phyloP scores from a whole-genome alignment of 1,140 invertebrate genomes.

The Anagrus nilaparvatae region DNA sequence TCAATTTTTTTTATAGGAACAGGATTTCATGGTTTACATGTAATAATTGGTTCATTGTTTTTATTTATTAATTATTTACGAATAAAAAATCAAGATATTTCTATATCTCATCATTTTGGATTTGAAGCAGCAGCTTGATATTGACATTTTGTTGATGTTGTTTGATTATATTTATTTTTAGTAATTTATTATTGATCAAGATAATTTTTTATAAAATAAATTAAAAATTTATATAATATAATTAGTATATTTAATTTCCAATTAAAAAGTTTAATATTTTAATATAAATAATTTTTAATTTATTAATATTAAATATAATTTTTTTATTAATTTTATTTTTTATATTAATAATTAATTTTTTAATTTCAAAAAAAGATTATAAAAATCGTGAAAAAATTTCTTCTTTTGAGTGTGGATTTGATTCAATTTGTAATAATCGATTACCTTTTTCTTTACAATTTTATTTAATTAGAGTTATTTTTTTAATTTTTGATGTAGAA shows the following conservation, averaged over 20 bases:
- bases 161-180: constrained; percentile 61
- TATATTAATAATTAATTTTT: too few species aligned
- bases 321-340: too few species aligned
- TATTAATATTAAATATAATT: too few species aligned
- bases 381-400: too few species aligned
- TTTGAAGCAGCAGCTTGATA: constrained; percentile 63
- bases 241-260: constrained; percentile 31
- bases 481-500: too few species aligned
- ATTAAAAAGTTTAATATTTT: too few species aligned
- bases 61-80: constrained; percentile 46
- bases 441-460: too few species aligned
- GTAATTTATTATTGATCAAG: constrained; percentile 56
- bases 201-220: constrained; percentile 57
- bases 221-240: constrained; percentile 4
- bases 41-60: constrained; percentile 57
- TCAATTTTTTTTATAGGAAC: constrained; percentile 60
- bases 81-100: constrained; percentile 41
- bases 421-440: too few species aligned
- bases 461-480: too few species aligned
- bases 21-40: constrained; percentile 63
- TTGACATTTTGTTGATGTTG: constrained; percentile 65
- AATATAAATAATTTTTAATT: too few species aligned
- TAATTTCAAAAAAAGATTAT: too few species aligned
- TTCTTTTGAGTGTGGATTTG: too few species aligned
- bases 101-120: constrained; percentile 51